Base-by-base conservation (phyloP, 2,888 invertebrate genomes). In the Hirtodrosophila trivittata region DNA sequence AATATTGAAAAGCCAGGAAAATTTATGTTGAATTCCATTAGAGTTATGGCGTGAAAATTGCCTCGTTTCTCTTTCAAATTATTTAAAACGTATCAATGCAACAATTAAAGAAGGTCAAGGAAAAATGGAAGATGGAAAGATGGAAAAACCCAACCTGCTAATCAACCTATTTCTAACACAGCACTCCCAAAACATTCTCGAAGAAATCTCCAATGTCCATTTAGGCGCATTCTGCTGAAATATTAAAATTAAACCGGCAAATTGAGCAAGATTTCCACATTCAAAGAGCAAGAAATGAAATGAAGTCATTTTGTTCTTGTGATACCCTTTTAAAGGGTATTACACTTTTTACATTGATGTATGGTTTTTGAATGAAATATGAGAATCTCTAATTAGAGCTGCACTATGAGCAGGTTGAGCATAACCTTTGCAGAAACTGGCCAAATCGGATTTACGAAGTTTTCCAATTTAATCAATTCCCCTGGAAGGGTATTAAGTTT, bases 1-100 rank as follows among this genome's bases (percentile, higher is more conserved):
- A 76, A 66, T 73, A 88, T 88, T 83, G 54, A 88, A 75, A 59
- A 64, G 52, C 56, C 64, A 65, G 65, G 73, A 75, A 82, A 83
- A 86, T 88, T 82, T 76, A 87, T 86, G 75, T 77, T 52, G 68
- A 72, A 65, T 77, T 84, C 80, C 88, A 87, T 87, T 87, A 86
- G 80, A 83, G 76, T 86, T 86, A 86, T 81, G 75, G 81, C 78
- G 81, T 83, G 77, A 86, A 76, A 76, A 80, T 62, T 54, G 63
- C 35, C 35, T 45, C 6, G 52, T 51, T 45, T 42, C 37, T 13
- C 7, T 14, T 13, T 43, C 26, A 30, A 41, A 63, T 54, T 52
- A 26, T 42, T 28, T 13, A 46, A 42, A 38, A 16, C 32, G 54
- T 74, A 60, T 75, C 67, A 57, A 70, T 75, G 57, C 33, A 13